Conservation (phyloP, 1,140 invertebrate species). For the Nomia melanderi region DNA sequence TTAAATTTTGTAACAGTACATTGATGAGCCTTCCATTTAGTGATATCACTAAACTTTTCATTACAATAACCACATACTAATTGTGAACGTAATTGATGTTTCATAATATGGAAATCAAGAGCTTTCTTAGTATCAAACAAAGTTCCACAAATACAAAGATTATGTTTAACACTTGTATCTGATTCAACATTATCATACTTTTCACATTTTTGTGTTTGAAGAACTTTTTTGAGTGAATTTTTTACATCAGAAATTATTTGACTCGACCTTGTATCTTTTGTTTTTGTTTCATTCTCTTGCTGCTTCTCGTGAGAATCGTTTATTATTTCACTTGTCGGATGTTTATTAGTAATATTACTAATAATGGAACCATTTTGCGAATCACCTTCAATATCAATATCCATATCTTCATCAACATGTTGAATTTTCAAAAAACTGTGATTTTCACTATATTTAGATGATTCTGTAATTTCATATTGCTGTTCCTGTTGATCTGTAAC, state of each 20-base stretch:
- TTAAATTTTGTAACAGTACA: conserved; percentile 54
- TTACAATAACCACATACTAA: conserved; percentile 69
- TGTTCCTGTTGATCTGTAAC: neutral
- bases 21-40: conserved; percentile 57
- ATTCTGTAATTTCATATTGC: neutral
- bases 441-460: conserved; percentile 62
- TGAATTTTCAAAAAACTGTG: conserved; percentile 70
- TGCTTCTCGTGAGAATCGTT: neutral
- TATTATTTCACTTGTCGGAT: neutral
- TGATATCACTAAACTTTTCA: conserved; percentile 45
- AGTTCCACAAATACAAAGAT: conserved; percentile 12
- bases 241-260: neutral
- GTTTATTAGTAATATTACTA: neutral
- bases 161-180: neutral
- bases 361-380: neutral
- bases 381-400: conserved; percentile 73
- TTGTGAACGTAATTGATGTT: conserved; percentile 51
- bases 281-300: neutral
- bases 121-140: neutral
- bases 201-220: neutral
- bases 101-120: conserved; percentile 17
- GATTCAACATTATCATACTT: neutral
- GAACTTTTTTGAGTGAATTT: neutral
- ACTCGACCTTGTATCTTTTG: neutral
- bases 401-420: conserved; percentile 67